These are phyloP conservation scores for Brachionus koreanus DNA, from an alignment of 1,140 invertebrate genomes.

Conservation along the genomic window DNA sequence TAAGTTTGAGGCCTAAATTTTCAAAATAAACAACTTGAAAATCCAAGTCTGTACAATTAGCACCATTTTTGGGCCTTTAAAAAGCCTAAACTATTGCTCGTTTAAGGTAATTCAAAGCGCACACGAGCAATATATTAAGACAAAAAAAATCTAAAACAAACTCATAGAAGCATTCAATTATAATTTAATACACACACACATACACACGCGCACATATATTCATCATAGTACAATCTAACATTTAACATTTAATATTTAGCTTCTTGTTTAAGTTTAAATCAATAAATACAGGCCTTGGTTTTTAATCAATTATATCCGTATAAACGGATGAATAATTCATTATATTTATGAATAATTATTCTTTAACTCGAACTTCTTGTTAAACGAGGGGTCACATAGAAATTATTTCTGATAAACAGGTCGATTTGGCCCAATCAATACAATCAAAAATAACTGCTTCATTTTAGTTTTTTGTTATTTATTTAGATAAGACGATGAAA, in stretches of 20 bases:
- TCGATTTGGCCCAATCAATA: neutral
- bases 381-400: neutral
- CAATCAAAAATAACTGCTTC: neutral
- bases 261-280: neutral
- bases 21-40: neutral
- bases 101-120: neutral
- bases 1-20: neutral
- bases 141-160: neutral
- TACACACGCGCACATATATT: constrained; percentile 10
- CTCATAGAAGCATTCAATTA: neutral
- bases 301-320: neutral
- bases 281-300: neutral
- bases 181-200: neutral
- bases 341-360: neutral
- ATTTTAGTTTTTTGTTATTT: neutral
- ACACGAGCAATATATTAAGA: neutral
- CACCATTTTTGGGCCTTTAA: neutral
- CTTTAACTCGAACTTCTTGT: neutral
- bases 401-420: neutral
- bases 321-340: neutral
- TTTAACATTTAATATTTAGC: constrained; percentile 14
- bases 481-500: constrained; percentile 2
- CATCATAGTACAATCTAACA: neutral
- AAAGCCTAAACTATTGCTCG: neutral
- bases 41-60: neutral